phyloP scores from a whole-genome alignment of 1,140 invertebrate species.

The Ips nitidus region DNA sequence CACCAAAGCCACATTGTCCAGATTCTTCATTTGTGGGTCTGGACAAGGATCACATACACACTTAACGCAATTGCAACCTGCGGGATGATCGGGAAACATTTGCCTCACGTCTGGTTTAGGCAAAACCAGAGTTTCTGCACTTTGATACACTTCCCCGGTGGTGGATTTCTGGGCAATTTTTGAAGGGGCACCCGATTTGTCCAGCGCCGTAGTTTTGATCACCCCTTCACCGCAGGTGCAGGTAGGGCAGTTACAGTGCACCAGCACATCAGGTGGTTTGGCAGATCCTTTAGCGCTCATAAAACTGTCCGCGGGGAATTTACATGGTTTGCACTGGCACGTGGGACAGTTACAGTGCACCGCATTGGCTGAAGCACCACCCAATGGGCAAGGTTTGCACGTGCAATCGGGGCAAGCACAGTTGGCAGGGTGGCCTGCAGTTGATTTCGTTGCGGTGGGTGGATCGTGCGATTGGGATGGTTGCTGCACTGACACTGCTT shows the following conservation, averaged over 20 bases:
- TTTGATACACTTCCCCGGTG: background rate
- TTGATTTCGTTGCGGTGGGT: background rate
- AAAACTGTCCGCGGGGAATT: slow-evolving; percentile 1
- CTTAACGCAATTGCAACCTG: slow-evolving; percentile 9
- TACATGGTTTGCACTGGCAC: slow-evolving; percentile 6
- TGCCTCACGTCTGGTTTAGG: slow-evolving; percentile 14
- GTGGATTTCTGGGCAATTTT: background rate
- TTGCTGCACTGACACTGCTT: slow-evolving; percentile 3
- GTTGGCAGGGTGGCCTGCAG: too few relatives aligned
- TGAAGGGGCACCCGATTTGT: background rate
- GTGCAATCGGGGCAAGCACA: too few relatives aligned
- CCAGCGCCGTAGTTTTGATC: background rate
- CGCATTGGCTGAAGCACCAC: background rate
- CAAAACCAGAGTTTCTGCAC: slow-evolving; percentile 17
- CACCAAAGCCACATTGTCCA: slow-evolving; percentile 31
- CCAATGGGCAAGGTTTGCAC: background rate
- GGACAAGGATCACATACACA: slow-evolving; percentile 23
- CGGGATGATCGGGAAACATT: slow-evolving; percentile 8
- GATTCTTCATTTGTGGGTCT: slow-evolving; percentile 13
- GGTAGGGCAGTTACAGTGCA: slow-evolving; percentile 30
- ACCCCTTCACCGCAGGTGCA: slow-evolving; percentile 35
- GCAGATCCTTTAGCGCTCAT: background rate
- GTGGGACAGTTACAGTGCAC: background rate
- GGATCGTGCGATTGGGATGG: background rate
- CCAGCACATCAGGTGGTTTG: background rate